Evolutionary conservation across 1,140 invertebrate species (phyloP), one percentile per base, ranked within the genome.

Genomic region (Drosophila pectinifera): DNA sequence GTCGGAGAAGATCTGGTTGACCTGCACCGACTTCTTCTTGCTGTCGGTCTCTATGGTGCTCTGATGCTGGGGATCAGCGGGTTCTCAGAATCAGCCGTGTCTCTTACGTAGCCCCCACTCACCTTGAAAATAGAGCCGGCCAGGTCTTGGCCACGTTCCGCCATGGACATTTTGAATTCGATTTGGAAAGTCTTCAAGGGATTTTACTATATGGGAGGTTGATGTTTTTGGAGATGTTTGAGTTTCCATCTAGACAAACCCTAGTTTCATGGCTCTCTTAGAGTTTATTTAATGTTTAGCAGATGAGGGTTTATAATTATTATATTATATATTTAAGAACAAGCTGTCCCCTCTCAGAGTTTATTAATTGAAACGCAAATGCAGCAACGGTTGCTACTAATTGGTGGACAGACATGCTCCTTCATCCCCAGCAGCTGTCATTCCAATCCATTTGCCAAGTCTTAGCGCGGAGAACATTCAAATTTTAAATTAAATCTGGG

Each of bases 21-120:
- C 65, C 3, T 54, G 48, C 2, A 88, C 84, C 7, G 80, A 76
- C 31, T 88, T 78, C 31, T 86, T 85, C 3, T 48, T 22, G 1
- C 10, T 11, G 8, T 67, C 43, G 5, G 1, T 1, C 0, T 68
- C 56, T 2, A 11, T 5, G 7, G n/a, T 11, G n/a, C 31, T 31
- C 7, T 5, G 28, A 10, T 7, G 10, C 13, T 43, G n/a, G 6
- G 4, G 6, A 4, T 42, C 8, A 16, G 26, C n/a, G n/a, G n/a
- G 26, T 2, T 11, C 8, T 22, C 28, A 28, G 28, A 18, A 4
- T 48, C 24, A 22, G 5, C 10, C 3, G 0, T 6, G 20, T 14
- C 14, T n/a, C 5, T 38, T n/a, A 4, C 3, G n/a, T 2, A 24
- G 14, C 4, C 13, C n/a, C 2, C 36, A 22, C 18, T 51, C 16